Conservation (phyloP, 2,797 vertebrate species). For the Typhlichthys eigenmanni region DNA sequence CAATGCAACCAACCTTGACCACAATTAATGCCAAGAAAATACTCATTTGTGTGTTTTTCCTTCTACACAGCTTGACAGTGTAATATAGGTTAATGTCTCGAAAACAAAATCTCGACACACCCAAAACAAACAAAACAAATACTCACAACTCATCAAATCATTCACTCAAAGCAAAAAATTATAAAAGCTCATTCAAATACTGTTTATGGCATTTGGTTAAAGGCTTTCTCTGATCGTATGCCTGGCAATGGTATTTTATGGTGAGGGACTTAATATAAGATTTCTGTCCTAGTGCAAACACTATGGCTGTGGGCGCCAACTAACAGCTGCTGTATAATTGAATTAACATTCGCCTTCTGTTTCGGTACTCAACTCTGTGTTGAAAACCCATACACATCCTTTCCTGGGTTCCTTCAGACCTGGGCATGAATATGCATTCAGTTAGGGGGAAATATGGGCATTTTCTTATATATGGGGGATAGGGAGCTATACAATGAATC, state of each 20-base stretch:
- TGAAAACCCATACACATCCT: slow-evolving; percentile 70
- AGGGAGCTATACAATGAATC: slow-evolving; percentile 49
- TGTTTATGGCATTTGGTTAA: slow-evolving; percentile 70
- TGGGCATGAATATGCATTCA: slow-evolving; percentile 73
- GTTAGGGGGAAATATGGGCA: slow-evolving; percentile 63
- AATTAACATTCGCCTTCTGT: slow-evolving; percentile 82
- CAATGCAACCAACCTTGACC: slow-evolving; percentile 39
- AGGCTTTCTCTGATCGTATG: slow-evolving; percentile 59
- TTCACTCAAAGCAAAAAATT: slow-evolving; percentile 53
- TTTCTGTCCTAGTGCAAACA: slow-evolving; percentile 76
- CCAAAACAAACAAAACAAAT: slow-evolving; percentile 35
- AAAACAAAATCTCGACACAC: slow-evolving; percentile 32
- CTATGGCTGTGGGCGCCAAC: slow-evolving; percentile 72
- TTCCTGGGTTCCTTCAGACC: slow-evolving; percentile 73
- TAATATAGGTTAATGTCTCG: slow-evolving; percentile 45
- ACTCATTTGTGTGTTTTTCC: slow-evolving; percentile 56
- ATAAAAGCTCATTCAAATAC: slow-evolving; percentile 69
- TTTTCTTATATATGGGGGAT: slow-evolving; percentile 56
- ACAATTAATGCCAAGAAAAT: slow-evolving; percentile 48
- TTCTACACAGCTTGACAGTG: slow-evolving; percentile 55
- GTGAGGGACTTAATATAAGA: slow-evolving; percentile 72
- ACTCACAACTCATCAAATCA: slow-evolving; percentile 46
- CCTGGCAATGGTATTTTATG: slow-evolving; percentile 71
- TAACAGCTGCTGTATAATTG: slow-evolving; percentile 82
- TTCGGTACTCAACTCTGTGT: slow-evolving; percentile 68